Percentiles rank a stretch among this genome's conserved stretches.
Evolutionary conservation across 2,797 vertebrate genomes (phyloP).

Genomic region (Capromys pilorides): DNA sequence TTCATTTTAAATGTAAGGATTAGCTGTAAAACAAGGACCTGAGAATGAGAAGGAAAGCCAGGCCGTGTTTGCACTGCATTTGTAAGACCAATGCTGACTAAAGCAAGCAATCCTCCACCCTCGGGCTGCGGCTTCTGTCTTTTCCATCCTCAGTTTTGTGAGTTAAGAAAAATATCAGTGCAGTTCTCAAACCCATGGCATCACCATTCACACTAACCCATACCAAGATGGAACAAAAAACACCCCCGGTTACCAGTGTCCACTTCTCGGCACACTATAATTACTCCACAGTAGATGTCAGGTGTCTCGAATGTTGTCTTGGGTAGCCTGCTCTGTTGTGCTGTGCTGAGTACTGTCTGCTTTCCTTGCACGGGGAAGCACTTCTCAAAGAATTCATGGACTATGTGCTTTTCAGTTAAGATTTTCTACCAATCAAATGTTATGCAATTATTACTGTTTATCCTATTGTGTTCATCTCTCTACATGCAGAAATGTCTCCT

Average conservation of each 20-base stretch:
- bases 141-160: neutral
- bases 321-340: neutral
- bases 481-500: neutral
- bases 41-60: neutral
- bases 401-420: neutral
- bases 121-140: neutral
- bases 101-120: neutral
- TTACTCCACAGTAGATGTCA: neutral
- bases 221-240: neutral
- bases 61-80: neutral
- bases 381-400: neutral
- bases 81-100: neutral
- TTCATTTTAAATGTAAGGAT: constrained; percentile 22
- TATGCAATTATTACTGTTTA: neutral
- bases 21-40: neutral
- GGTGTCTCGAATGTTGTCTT: neutral
- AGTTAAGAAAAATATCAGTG: neutral
- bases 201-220: neutral
- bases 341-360: neutral
- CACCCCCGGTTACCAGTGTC: neutral
- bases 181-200: neutral
- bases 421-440: neutral
- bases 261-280: neutral
- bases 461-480: neutral
- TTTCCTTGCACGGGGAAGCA: neutral